These are phyloP conservation scores for Eidolon helvum DNA, from an alignment of 2,113 vertebrate genomes.

Conservation along the genomic window DNA sequence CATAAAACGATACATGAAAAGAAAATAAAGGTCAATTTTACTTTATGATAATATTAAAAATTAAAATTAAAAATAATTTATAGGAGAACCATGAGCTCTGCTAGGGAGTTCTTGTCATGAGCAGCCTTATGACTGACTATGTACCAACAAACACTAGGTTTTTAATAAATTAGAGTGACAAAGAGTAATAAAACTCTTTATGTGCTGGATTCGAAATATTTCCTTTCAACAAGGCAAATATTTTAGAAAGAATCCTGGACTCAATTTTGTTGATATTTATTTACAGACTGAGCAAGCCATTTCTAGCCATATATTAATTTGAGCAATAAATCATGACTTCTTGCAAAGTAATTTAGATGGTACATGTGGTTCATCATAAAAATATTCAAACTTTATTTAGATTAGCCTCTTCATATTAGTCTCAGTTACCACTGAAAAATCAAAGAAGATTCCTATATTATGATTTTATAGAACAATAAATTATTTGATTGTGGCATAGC, in stretches of 20 bases:
- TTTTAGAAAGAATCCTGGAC: not conserved
- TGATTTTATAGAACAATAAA: not conserved
- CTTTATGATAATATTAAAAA: not conserved
- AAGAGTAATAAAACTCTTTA: not conserved
- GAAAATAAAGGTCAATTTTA: not conserved
- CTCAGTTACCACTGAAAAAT: not conserved
- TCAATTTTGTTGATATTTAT: not conserved
- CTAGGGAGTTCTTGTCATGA: not conserved
- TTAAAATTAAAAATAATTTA: not conserved
- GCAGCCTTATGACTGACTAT: not conserved
- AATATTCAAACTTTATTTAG: not conserved
- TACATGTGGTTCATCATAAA: not conserved
- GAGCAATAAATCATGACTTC: not conserved
- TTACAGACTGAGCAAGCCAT: not conserved
- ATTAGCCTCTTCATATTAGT: not conserved
- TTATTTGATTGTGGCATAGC: not conserved
- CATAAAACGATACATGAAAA: not conserved
- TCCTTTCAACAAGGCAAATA: not conserved
- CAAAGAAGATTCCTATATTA: not conserved
- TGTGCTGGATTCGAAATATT: not conserved
- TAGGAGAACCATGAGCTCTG: not conserved
- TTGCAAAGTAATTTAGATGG: not conserved
- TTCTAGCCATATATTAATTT: not conserved
- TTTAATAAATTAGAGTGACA: not conserved
- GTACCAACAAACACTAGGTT: not conserved